phyloP scores from a whole-genome alignment of 2,113 vertebrate species.

The human region GRCh38 chrX:140829001-140829500 shows the following conservation, averaged over 20 bases:
- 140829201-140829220: background rate
- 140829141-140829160: background rate
- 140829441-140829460: no score
- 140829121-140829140: background rate
- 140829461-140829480: no score
- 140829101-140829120: background rate
- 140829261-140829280: no score
- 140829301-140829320: no score
- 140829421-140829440: no score
- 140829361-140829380: no score
- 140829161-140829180: background rate
- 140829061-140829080: background rate
- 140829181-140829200: background rate
- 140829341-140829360: fast-evolving
- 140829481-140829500: background rate
- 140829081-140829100: background rate
- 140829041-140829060: background rate
- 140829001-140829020: background rate
- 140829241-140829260: no score
- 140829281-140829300: no score
- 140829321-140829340: no score
- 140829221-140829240: no score
- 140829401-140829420: fast-evolving
- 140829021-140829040: slow-evolving; percentile 7
- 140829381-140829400: no score